phyloP scores from a whole-genome alignment of 2,797 vertebrate species.

The Eupleurogrammus muticus region DNA sequence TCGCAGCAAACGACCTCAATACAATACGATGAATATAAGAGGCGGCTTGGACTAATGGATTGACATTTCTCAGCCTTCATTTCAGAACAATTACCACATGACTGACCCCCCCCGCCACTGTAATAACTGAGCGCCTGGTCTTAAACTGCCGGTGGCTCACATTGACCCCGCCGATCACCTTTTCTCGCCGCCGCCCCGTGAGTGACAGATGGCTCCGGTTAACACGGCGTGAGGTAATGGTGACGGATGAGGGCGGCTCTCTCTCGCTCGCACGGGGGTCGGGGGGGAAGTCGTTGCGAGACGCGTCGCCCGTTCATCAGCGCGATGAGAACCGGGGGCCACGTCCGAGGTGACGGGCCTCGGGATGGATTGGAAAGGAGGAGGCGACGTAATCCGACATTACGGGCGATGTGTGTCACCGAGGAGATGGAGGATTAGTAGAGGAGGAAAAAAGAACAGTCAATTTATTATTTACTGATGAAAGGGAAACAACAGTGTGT shows the following conservation, averaged over 20 bases:
- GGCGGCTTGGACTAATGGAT: conserved; percentile 23
- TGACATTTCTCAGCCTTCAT: conserved; percentile 31
- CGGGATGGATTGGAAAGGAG: conserved; percentile 33
- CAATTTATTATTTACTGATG: conserved; percentile 58
- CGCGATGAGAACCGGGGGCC: conserved; percentile 18
- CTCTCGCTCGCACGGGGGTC: no score
- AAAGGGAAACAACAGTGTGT: conserved; percentile 66
- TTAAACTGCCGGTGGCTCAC: conserved; percentile 26
- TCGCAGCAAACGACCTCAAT: neutral
- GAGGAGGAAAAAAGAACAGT: conserved; percentile 3
- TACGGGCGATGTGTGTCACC: conserved; percentile 7
- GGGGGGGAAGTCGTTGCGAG: conserved; percentile 29
- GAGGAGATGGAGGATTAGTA: neutral
- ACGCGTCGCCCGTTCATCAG: conserved; percentile 37
- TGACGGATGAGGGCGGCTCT: conserved; percentile 47
- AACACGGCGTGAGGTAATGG: conserved; percentile 24
- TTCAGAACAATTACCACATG: conserved; percentile 35
- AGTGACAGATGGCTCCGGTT: conserved; percentile 43
- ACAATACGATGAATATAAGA: neutral
- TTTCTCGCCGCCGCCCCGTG: conserved; percentile 15
- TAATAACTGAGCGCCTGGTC: conserved; percentile 18
- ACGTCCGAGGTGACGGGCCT: conserved; percentile 46
- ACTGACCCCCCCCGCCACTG: conserved; percentile 12
- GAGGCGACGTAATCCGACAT: conserved; percentile 36
- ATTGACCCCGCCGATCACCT: conserved; percentile 52